Percentiles rank a stretch among this genome's conserved stretches.
These are phyloP conservation scores for Batillaria attramentaria DNA, from an alignment of 1,140 invertebrate genomes.

Conservation along the genomic window DNA sequence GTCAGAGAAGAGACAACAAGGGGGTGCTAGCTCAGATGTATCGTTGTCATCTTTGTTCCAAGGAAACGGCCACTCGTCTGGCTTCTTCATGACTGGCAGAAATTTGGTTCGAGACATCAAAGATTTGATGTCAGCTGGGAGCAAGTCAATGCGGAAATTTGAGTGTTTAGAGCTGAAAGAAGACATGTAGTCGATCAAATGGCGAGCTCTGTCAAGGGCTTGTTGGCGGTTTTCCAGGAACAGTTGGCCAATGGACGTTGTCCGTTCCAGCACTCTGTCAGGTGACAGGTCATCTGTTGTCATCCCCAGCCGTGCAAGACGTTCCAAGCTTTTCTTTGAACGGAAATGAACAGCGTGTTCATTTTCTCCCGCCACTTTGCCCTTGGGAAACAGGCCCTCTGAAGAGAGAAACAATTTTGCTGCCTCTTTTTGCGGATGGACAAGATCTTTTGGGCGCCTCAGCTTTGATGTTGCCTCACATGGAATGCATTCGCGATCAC, in stretches of 20 bases:
- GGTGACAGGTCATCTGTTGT: slow-evolving; percentile 30
- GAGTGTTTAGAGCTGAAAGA: neutral
- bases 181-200: slow-evolving; percentile 39
- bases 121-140: slow-evolving; percentile 3
- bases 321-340: neutral
- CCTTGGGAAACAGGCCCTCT: slow-evolving; percentile 29
- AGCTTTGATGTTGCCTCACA: neutral
- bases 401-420: slow-evolving; percentile 21
- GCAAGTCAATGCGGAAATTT: neutral
- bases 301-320: slow-evolving; percentile 42
- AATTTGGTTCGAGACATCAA: slow-evolving; percentile 35
- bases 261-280: slow-evolving; percentile 36
- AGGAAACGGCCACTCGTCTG: slow-evolving; percentile 38
- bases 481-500: slow-evolving; percentile 20
- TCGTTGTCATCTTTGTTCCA: slow-evolving; percentile 27
- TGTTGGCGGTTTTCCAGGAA: neutral
- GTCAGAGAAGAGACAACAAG: slow-evolving; percentile 9
- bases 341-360: slow-evolving; percentile 24
- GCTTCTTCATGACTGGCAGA: slow-evolving; percentile 39
- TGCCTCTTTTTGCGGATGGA: slow-evolving; percentile 15
- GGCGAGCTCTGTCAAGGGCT: slow-evolving; percentile 27
- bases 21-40: neutral
- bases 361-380: neutral
- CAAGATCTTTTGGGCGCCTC: slow-evolving; percentile 23
- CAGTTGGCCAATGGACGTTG: slow-evolving; percentile 25